These are phyloP conservation scores for Betta splendens DNA, from an alignment of 2,797 vertebrate genomes.

Conservation along the genomic window DNA sequence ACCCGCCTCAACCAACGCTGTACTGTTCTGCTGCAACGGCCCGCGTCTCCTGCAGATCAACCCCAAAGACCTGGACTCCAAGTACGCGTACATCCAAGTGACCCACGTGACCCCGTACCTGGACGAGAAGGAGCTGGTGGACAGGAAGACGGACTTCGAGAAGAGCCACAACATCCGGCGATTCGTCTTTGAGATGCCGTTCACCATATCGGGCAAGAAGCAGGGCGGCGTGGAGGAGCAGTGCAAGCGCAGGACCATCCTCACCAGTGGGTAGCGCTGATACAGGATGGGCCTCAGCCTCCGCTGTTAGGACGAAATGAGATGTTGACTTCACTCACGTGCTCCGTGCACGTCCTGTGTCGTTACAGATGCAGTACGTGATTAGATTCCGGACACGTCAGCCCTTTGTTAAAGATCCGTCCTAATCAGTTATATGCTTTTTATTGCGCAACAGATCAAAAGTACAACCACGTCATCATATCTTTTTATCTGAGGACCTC, in stretches of 20 bases:
- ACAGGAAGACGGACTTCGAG: conserved; percentile 95
- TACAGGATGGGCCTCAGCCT: neutral
- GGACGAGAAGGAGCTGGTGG: conserved; percentile 94
- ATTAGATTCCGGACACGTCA: conserved; percentile 71
- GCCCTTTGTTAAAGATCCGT: conserved; percentile 59
- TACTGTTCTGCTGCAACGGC: neutral
- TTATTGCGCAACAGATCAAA: conserved; percentile 65
- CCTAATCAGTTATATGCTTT: conserved; percentile 53
- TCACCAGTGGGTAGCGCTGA: conserved; percentile 86
- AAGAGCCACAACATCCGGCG: conserved; percentile 95
- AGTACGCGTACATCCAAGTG: conserved; percentile 97
- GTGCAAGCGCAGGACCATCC: conserved; percentile 92
- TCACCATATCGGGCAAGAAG: conserved; percentile 93
- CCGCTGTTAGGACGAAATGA: neutral
- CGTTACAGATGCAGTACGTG: conserved; percentile 36
- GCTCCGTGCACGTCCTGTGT: neutral
- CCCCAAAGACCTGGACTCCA: conserved; percentile 97
- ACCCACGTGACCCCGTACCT: conserved; percentile 94
- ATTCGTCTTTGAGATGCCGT: conserved; percentile 99
- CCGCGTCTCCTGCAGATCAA: conserved; percentile 84
- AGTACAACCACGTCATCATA: conserved; percentile 62
- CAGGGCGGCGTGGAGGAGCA: conserved; percentile 96
- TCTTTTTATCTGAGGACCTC: conserved; percentile 50
- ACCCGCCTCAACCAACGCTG: neutral
- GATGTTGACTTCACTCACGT: conserved; percentile 2